Evolutionary conservation across 2,113 vertebrate species (phyloP), one percentile per base, ranked within the genome.

Genomic region (Gavia stellata): DNA sequence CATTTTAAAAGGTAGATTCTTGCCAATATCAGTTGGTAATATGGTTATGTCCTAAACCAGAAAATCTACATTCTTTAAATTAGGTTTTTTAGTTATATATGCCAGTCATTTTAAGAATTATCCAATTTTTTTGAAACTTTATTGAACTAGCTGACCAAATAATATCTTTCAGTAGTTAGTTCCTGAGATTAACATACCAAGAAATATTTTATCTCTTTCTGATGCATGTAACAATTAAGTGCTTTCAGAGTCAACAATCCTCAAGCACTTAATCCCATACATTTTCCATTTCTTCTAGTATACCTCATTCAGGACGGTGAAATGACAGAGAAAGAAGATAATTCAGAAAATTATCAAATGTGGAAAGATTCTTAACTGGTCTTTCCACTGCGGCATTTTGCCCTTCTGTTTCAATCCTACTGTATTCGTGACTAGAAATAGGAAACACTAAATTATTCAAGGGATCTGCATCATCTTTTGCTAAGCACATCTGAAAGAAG

Each of bases 361-460:
- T 36, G 31, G 38, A 73, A 90, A 88, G 45, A 67, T 59, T 86
- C 17, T 86, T 86, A 87, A 62, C 36, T 49, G 49, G 10, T 86
- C 38, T 86, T 82, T 77, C 55, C n/a, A 47, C 38, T 52, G 78
- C 9, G 1, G 47, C 42, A 73, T 80, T 91, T 62, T 88, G 55
- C 29, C 58, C 68, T 81, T 81, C 31, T 86, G 50, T 66, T 91
- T 95, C 66, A 89, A 31, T 44, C 33, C 71, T 62, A 52, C 52
- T 26, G 21, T 70, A 77, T 62, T 36, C 70, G 82, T 17, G 84
- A 90, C 87, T 77, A 82, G 84, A 95, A 94, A 90, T 80, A 86
- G 78, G 89, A 88, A 85, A 73, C 34, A 62, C 58, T 96, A 93
- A 96, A 97, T 96, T 73, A 95, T 96, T 96, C 85, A 96, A 52